Evolutionary conservation across 2,113 vertebrate species (phyloP), one percentile per base, ranked within the genome.

Genomic region (Siniperca knerii): DNA sequence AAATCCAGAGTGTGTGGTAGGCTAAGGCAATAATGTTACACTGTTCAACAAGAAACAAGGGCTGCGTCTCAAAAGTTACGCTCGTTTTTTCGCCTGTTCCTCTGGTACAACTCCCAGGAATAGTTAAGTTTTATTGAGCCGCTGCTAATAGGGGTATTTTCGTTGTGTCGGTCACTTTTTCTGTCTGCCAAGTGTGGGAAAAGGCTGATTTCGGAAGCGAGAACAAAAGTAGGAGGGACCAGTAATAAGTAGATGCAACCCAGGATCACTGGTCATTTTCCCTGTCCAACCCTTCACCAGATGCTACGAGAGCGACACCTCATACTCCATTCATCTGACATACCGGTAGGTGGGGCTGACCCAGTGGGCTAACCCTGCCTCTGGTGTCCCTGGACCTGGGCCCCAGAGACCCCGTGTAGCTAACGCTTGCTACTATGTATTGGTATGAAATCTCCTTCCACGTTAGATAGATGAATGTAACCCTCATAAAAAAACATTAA

Each of bases 401-500:
- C 94, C 92, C 92, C 77, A 89, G 93, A 95, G 91, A 96, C 94
- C 95, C 94, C 91, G 92, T 94, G 92, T 79, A 88, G 93, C 92
- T 95, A 95, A 85, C 76, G 91, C 70, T 82, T 67, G 71, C 84
- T 84, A 88, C 87, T 92, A 88, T 92, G 76, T 89, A 74, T 62
- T 70, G 76, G 57, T 74, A 75, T 71, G 66, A 76, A 65, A 68
- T 81, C 58, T 90, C 86, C 89, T 90, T 93, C 90, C 90, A 81
- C 77, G 79, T 89, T 78, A 85, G 75, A 77, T 40, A 76, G 73
- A 75, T 81, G 81, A 90, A 87, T 76, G 71, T 83, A 68, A 78
- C 72, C 62, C 81, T 92, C 71, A 86, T 68, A 88, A 83, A 89
- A 91, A 86, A 81, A 16, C 35, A 87, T 82, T 82, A 94, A 91